Evolutionary conservation across 2,797 vertebrate genomes (phyloP), one percentile per base, ranked within the genome.

Genomic region (Muscicapa striata): DNA sequence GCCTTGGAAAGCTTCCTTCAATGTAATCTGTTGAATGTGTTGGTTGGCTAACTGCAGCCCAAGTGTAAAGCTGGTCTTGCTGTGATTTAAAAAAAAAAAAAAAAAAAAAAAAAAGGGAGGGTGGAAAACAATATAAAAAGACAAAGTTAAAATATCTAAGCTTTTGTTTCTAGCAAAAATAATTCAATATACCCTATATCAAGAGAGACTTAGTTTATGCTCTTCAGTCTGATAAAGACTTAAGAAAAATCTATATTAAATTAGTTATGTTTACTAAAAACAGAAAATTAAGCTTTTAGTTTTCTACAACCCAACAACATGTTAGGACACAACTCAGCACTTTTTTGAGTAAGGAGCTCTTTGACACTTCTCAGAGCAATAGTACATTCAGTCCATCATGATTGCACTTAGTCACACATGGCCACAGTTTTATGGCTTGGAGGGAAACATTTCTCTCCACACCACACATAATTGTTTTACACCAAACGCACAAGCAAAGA

Each of bases 41-140:
- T 5, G 99, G 99, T 97, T 99, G 99, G 95, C 97, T 99, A 62
- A 99, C 99, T 17, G 99, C 98, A 81, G 99, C 99, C 99, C 99
- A 99, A 40, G 98, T 99, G 48, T 99, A 99, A 90, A 99, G 98
- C 93, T 99, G 99, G 95, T 99, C 98, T 97, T 99, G 99, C 99
- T 99, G 91, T 73, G 95, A 23, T 84, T 73, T 1, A n/a, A 73
- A 62, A 32, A 26, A 41, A 36, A 49, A 55, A 24, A 13, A n/a
- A 52, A 12, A 10, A 2, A 4, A 23, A 12, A 23, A 51, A 20
- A 12, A 78, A 15, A 14, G 75, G 5, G n/a, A 3, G 3, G 20
- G 9, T 64, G 68, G n/a, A 89, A 43, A 84, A 74, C n/a, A 72
- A 76, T 79, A 48, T 20, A 34, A 41, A 91, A 97, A 90, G 63